Percentiles rank a stretch among this genome's conserved stretches.
phyloP scores from a whole-genome alignment of 2,797 vertebrate genomes.

The Hirundo rustica region DNA sequence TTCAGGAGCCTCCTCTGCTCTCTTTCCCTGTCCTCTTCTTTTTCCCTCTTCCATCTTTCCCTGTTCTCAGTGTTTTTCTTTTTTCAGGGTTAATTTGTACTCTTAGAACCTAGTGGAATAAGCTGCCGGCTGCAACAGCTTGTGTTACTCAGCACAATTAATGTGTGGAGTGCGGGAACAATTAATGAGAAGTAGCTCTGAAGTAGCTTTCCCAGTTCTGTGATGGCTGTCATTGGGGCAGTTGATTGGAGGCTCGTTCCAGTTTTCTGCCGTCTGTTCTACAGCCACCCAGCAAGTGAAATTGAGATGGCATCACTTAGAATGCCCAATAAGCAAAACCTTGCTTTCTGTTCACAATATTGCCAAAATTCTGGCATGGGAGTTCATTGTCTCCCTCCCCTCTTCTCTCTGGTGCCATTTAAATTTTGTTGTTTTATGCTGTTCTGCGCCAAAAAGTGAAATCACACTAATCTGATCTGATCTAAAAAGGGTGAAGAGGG shows the following conservation, averaged over 20 bases:
- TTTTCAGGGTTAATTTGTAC: neutral
- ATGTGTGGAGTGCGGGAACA: neutral
- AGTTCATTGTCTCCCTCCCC: neutral
- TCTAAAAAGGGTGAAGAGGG: conserved; percentile 23
- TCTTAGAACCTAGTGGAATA: neutral
- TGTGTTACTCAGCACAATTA: neutral
- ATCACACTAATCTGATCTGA: neutral
- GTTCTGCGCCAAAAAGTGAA: neutral
- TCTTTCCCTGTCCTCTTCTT: neutral
- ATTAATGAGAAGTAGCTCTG: neutral
- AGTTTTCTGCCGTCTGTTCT: neutral
- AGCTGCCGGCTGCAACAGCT: conserved; percentile 1
- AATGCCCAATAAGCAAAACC: neutral
- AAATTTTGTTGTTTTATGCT: neutral
- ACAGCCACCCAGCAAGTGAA: neutral
- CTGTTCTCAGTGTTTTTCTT: neutral
- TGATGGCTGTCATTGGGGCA: neutral
- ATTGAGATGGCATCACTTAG: neutral
- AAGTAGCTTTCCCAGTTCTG: neutral
- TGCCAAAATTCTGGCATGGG: neutral
- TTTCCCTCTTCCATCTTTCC: neutral
- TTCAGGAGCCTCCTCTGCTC: neutral
- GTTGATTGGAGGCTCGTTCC: neutral
- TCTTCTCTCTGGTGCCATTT: neutral
- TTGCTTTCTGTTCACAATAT: neutral